Conservation (phyloP, 2,797 vertebrate species). For the Sylvilagus floridanus region DNA sequence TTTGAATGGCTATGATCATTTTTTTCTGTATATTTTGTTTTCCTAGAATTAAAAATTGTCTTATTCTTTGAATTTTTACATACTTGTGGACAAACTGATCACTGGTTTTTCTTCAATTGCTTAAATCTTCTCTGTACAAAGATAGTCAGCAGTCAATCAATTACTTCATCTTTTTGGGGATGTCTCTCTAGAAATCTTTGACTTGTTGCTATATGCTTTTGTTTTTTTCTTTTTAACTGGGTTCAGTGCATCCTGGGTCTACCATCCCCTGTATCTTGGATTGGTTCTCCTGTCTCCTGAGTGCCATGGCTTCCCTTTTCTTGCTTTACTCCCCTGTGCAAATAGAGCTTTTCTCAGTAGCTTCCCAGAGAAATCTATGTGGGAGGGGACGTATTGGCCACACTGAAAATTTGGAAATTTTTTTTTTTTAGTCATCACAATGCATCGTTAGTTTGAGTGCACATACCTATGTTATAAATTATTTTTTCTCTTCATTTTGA, state of each 20-base stretch:
- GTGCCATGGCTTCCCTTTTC: not conserved
- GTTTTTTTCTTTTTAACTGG: not conserved
- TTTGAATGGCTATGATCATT: not conserved
- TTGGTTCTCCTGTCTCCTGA: not conserved
- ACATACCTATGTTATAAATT: not conserved
- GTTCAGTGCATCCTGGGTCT: not conserved
- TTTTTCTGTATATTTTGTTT: not conserved
- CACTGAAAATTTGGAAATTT: not conserved
- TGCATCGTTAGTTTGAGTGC: not conserved
- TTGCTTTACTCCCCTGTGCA: not conserved
- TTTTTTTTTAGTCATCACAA: not conserved
- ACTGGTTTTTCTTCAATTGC: not conserved
- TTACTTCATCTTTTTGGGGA: not conserved
- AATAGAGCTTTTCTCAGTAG: not conserved
- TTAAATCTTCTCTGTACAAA: constrained; percentile 15
- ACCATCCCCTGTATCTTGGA: not conserved
- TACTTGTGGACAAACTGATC: not conserved
- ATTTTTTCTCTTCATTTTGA: not conserved
- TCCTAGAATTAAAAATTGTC: not conserved
- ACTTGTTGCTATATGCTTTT: not conserved
- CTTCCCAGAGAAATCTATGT: not conserved
- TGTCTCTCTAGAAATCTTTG: not conserved
- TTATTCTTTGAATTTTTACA: constrained; percentile 28
- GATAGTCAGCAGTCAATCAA: not conserved
- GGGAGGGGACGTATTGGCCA: not conserved